phyloP scores from a whole-genome alignment of 2,888 invertebrate species.

The Agonopterix arenella region DNA sequence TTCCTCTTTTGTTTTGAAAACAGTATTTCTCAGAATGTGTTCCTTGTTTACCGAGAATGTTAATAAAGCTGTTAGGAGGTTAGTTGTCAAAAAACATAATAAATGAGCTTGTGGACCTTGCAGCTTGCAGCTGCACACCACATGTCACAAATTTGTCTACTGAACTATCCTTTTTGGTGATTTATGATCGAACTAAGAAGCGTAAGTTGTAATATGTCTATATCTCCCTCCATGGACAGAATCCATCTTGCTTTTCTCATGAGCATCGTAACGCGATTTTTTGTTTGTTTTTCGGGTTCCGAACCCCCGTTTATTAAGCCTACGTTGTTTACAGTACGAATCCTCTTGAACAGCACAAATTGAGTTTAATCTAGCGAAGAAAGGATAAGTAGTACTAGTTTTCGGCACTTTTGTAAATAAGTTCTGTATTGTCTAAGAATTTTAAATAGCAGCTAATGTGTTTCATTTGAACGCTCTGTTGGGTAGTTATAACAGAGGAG shows the following conservation, averaged over 20 bases:
- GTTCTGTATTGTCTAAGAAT: neutral
- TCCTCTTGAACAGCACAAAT: too few species aligned
- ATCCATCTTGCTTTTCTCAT: too few species aligned
- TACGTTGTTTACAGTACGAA: too few species aligned
- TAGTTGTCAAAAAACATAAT: conserved; percentile 20
- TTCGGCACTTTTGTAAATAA: too few species aligned
- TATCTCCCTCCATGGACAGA: too few species aligned
- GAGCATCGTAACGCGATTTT: too few species aligned
- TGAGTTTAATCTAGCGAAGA: too few species aligned
- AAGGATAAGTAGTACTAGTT: too few species aligned
- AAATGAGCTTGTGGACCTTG: conserved; percentile 16
- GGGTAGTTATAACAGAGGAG: conserved; percentile 32
- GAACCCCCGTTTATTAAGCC: too few species aligned
- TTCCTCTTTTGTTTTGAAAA: conserved; percentile 19
- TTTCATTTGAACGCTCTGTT: conserved; percentile 39
- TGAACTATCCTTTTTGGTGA: conserved; percentile 48
- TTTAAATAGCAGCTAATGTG: conserved; percentile 32
- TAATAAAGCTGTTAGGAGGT: conserved; percentile 9
- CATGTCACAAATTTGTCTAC: conserved; percentile 60
- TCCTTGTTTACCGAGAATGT: conserved; percentile 4
- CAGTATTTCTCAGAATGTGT: conserved; percentile 5
- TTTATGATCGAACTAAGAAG: conserved; percentile 37
- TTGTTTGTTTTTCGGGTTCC: too few species aligned
- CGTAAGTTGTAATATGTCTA: too few species aligned
- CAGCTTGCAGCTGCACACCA: conserved; percentile 59